Conservation (phyloP, 37 sponge, comb jelly and placozoan species). For the Theonella swinhoei region DNA sequence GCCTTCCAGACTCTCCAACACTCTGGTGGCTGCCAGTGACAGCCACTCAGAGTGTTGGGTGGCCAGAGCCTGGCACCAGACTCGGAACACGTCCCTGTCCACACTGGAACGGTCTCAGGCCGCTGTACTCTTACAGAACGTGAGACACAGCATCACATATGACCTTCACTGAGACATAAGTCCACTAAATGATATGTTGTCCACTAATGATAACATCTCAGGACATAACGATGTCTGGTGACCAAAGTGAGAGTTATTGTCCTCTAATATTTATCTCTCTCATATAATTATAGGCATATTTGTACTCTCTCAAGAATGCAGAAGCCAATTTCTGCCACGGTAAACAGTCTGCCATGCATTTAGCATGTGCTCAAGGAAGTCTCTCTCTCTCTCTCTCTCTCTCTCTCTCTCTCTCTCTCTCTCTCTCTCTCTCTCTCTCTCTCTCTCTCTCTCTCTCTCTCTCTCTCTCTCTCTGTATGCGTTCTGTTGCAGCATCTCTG, state of each 20-base stretch:
- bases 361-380: too few relatives aligned
- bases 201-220: too few relatives aligned
- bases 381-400: conserved; percentile 39
- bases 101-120: background rate
- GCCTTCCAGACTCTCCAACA: background rate
- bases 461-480: too few relatives aligned
- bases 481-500: conserved; percentile 14
- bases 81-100: background rate
- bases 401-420: conserved; percentile 47
- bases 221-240: too few relatives aligned
- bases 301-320: conserved; percentile 4
- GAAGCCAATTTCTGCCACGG: conserved; percentile 21
- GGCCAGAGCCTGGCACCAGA: conserved; percentile 22
- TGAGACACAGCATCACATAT: too few relatives aligned
- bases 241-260: too few relatives aligned
- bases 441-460: conserved; percentile 1
- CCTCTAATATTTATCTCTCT: too few relatives aligned
- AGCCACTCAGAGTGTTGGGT: conserved; percentile 28
- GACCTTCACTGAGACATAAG: too few relatives aligned
- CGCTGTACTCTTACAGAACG: background rate
- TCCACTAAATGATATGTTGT: too few relatives aligned
- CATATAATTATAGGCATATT: conserved; percentile 5
- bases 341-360: background rate
- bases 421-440: conserved; percentile 18
- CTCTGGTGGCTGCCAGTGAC: conserved; percentile 2